Evolutionary conservation across 1,140 invertebrate species (phyloP), one percentile per base, ranked within the genome.

Genomic region (Cydia splendana): DNA sequence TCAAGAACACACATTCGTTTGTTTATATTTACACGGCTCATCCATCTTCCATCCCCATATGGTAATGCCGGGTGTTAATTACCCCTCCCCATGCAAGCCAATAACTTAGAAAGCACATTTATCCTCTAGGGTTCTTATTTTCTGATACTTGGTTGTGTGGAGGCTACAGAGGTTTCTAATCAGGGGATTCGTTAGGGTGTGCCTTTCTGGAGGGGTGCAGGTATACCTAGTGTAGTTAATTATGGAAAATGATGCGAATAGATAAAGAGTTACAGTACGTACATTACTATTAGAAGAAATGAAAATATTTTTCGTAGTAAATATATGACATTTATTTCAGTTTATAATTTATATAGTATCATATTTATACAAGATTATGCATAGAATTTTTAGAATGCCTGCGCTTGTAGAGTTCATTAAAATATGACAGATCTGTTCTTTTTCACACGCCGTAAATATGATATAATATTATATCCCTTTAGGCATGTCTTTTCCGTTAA

Each of bases 91-190:
- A 62, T 75, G 57, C 76, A 73, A 53, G 78, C 76, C 75, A 82
- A 82, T 82, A 81, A 82, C 79, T 81, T 79, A 81, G 79, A 80
- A 76, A 80, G 75, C 67, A 28, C 67, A 71, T 71, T 71, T 45
- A 42, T 69, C 65, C 30, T 34, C 30, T 42, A 71, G 67, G 67
- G 30, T 38, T 71, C 67, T 71, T 67, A 28, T 20, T 62, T 30
- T 69, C 65, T 34, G 65, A 30, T 69, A 34, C 15, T 71, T 38
- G 34, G 38, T 28, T 30, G 20, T 24, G 65, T 42, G 38, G 5
- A 30, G 67, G 30, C 38, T 65, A 18, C 34, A 45, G n/a, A 71
- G 67, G 67, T 71, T 42, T 18, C 30, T 38, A 38, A 71, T 38
- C 28, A 71, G 30, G 67, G 67, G 34, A 71, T 62, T 62, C 57